phyloP scores from a whole-genome alignment of 2,113 vertebrate genomes.

The Cyprinodon tularosa region DNA sequence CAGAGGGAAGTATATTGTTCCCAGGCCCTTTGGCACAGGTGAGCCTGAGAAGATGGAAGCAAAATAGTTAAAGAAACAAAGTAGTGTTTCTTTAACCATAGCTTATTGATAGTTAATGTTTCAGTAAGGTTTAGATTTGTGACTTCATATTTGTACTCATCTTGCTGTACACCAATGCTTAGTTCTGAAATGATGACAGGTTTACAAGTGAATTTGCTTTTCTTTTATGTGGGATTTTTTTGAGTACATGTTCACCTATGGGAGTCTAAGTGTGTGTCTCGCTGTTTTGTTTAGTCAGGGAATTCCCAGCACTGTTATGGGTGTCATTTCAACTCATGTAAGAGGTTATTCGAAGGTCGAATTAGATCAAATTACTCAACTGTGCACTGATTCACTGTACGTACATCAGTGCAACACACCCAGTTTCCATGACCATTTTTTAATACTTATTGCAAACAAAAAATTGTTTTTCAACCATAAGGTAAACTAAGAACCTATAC shows the following conservation, averaged over 20 bases:
- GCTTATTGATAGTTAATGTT: slow-evolving; percentile 27
- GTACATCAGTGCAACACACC: background rate
- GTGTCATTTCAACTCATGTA: slow-evolving; percentile 28
- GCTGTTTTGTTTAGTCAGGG: slow-evolving; percentile 19
- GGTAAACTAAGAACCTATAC: background rate
- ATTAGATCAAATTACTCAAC: slow-evolving; percentile 31
- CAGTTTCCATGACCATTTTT: background rate
- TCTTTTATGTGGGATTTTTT: background rate
- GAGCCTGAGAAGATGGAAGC: slow-evolving; percentile 49
- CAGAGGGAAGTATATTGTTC: slow-evolving; percentile 66
- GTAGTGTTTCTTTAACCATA: slow-evolving; percentile 34
- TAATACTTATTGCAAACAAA: background rate
- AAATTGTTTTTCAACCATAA: background rate
- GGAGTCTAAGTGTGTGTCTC: background rate
- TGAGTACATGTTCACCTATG: background rate
- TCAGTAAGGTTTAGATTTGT: slow-evolving; percentile 13
- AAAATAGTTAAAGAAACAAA: slow-evolving; percentile 27
- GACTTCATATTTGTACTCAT: slow-evolving; percentile 14
- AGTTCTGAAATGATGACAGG: background rate
- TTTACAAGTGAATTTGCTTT: background rate
- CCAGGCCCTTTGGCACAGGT: slow-evolving; percentile 76
- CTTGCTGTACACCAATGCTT: background rate
- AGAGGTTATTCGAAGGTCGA: slow-evolving; percentile 10
- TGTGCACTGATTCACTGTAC: slow-evolving; percentile 12
- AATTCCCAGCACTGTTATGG: slow-evolving; percentile 55